Evolutionary conservation across 1,140 invertebrate species (phyloP).

Genomic region (Homalodisca vitripennis): DNA sequence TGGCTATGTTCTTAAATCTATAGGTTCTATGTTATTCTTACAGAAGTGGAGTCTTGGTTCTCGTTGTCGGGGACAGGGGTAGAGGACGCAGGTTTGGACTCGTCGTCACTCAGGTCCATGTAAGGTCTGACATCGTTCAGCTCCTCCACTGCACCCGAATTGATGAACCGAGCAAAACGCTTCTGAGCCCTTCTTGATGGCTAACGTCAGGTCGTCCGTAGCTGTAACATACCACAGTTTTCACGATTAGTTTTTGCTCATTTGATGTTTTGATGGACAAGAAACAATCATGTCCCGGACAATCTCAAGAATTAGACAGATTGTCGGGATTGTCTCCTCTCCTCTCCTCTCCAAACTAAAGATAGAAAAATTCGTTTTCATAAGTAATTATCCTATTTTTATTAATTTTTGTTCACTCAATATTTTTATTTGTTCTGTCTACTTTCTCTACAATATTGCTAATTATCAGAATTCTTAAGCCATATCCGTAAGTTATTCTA

Average conservation of each 20-base stretch:
- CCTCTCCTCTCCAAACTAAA: neutral
- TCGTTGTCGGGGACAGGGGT: neutral
- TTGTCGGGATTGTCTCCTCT: neutral
- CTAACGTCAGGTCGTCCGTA: slow-evolving; percentile 68
- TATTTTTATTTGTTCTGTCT: too few species aligned
- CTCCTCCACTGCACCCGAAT: slow-evolving; percentile 75
- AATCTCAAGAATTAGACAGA: slow-evolving; percentile 27
- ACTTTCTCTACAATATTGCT: too few species aligned
- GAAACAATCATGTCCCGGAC: neutral
- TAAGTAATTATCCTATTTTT: too few species aligned
- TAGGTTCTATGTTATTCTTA: neutral
- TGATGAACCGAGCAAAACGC: slow-evolving; percentile 72
- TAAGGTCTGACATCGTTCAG: slow-evolving; percentile 67
- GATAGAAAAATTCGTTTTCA: neutral
- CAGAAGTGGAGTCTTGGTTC: slow-evolving; percentile 18
- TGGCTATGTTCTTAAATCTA: too few species aligned
- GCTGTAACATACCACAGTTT: slow-evolving; percentile 51
- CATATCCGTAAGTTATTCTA: too few species aligned
- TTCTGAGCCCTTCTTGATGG: slow-evolving; percentile 70
- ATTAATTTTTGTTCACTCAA: too few species aligned
- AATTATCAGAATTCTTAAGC: too few species aligned
- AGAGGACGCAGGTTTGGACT: slow-evolving; percentile 8
- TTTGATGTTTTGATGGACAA: neutral
- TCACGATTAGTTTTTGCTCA: slow-evolving; percentile 6
- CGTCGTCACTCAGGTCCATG: slow-evolving; percentile 33